A percentile compares a stretch with the other conserved stretches of the same genome.
Evolutionary conservation across 2,113 vertebrate genomes (phyloP).

Genomic region (Burhinus bistriatus): DNA sequence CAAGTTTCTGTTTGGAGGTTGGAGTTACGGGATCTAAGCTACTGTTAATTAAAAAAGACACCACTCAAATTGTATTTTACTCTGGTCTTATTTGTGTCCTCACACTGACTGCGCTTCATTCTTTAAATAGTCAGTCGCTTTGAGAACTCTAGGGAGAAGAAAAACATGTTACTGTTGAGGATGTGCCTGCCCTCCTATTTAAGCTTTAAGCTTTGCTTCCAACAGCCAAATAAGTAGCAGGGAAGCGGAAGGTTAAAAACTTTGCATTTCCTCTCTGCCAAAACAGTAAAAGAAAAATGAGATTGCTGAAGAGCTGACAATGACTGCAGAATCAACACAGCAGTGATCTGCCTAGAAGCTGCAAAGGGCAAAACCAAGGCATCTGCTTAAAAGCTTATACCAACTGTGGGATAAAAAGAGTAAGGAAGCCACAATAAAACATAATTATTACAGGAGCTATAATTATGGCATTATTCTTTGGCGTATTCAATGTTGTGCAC

Average conservation of each 20-base stretch:
- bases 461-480: slow-evolving; percentile 3
- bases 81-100: neutral
- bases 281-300: slow-evolving; percentile 59
- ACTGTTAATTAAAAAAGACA: neutral
- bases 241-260: slow-evolving; percentile 55
- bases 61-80: neutral
- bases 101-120: neutral
- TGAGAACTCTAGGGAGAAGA: neutral
- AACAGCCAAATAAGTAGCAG: slow-evolving; percentile 17
- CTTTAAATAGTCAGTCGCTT: neutral
- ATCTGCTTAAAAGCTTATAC: slow-evolving; percentile 28
- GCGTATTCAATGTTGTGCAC: neutral
- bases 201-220: slow-evolving; percentile 40
- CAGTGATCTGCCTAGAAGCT: slow-evolving; percentile 36
- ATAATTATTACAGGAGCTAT: slow-evolving; percentile 16
- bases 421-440: neutral
- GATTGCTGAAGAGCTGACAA: slow-evolving; percentile 49
- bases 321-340: slow-evolving; percentile 19
- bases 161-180: neutral
- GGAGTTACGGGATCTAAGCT: neutral
- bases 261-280: slow-evolving; percentile 28
- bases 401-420: neutral
- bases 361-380: slow-evolving; percentile 48
- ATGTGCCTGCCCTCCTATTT: neutral
- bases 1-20: neutral